phyloP scores from a whole-genome alignment of 2,888 invertebrate genomes.

The Herminia tarsipennalis region DNA sequence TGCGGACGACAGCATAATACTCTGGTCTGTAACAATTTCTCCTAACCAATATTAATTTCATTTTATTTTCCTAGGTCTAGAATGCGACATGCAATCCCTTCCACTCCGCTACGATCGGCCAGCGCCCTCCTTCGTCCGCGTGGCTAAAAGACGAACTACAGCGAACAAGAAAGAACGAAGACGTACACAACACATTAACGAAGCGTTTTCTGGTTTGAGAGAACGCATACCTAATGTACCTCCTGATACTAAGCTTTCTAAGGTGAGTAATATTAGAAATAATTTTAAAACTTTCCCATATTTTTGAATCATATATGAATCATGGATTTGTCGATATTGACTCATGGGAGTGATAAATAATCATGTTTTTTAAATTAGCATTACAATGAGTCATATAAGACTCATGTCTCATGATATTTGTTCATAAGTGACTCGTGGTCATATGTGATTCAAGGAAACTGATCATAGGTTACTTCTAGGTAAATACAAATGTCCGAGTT shows the following conservation, averaged over 20 bases:
- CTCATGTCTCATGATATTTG: too few relatives aligned
- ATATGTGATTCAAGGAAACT: too few relatives aligned
- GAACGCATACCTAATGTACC: conserved; percentile 99
- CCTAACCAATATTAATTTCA: too few relatives aligned
- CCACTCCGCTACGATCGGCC: conserved; percentile 72
- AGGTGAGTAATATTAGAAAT: conserved; percentile 40
- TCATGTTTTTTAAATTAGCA: too few relatives aligned
- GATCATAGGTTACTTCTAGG: too few relatives aligned
- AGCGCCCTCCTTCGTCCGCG: conserved; percentile 72
- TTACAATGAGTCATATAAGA: too few relatives aligned
- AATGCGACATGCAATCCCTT: conserved; percentile 70
- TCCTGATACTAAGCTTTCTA: conserved; percentile 97
- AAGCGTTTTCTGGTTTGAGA: conserved; percentile 95
- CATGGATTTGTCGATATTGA: neutral
- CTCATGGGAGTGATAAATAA: too few relatives aligned
- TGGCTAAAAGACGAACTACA: conserved; percentile 93
- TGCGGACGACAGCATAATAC: too few relatives aligned
- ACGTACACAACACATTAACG: conserved; percentile 97
- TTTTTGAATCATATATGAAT: neutral
- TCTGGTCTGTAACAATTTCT: too few relatives aligned
- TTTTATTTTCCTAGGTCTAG: conserved; percentile 52
- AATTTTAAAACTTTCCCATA: neutral
- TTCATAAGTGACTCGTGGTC: too few relatives aligned
- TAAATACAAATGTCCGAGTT: too few relatives aligned
- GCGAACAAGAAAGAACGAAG: conserved; percentile 98